Conservation (phyloP, 92 coral and sea anemone species). For the Pocillopora meandrina region DNA sequence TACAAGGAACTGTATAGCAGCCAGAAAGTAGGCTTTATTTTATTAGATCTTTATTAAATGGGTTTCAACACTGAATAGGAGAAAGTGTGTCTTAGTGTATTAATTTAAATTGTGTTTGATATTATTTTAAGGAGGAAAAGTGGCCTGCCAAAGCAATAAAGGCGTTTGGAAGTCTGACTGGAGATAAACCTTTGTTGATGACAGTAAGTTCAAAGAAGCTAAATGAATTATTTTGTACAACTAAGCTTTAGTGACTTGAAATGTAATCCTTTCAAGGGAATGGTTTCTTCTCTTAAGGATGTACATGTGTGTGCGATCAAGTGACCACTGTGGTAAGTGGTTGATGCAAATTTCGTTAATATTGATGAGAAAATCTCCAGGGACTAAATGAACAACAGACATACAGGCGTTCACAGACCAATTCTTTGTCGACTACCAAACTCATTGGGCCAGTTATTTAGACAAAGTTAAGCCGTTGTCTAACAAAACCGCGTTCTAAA, state of each 20-base stretch:
- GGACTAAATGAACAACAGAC: too few species aligned
- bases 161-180: constrained; percentile 95
- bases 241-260: not conserved
- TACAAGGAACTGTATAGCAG: not conserved
- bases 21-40: not conserved
- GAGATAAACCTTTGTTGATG: constrained; percentile 89
- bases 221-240: not conserved
- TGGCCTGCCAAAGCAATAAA: constrained; percentile 92
- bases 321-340: too few species aligned
- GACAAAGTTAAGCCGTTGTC: too few species aligned
- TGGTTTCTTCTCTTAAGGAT: too few species aligned
- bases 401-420: too few species aligned
- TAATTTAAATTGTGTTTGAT: not conserved
- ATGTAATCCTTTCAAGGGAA: not conserved
- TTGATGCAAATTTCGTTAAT: too few species aligned
- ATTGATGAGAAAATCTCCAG: too few species aligned
- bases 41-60: not conserved
- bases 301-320: too few species aligned
- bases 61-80: not conserved
- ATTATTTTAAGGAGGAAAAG: constrained; percentile 59
- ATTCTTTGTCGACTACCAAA: too few species aligned
- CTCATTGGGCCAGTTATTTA: too few species aligned
- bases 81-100: not conserved
- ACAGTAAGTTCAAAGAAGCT: constrained; percentile 55
- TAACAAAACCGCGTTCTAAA: too few species aligned